Percentiles rank a stretch among this genome's conserved stretches.
Conservation (phyloP, 2,113 vertebrate species). For the Vombatus ursinus region DNA sequence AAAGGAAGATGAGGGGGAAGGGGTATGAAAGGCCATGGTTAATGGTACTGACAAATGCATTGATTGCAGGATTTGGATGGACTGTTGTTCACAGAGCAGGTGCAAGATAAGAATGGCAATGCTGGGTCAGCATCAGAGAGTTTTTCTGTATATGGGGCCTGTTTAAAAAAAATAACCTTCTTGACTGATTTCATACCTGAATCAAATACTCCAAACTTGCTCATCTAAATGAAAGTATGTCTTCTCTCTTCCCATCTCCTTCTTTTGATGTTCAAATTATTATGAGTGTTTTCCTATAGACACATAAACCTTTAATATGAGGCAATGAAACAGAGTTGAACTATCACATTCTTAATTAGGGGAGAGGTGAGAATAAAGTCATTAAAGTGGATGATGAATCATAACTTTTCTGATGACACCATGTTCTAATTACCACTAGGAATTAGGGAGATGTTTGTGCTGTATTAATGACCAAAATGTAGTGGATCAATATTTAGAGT, state of each 20-base stretch:
- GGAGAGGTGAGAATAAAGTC: slow-evolving; percentile 14
- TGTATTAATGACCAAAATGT: slow-evolving; percentile 58
- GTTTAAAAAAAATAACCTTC: slow-evolving; percentile 27
- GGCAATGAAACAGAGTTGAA: slow-evolving; percentile 24
- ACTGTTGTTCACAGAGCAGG: slow-evolving; percentile 17
- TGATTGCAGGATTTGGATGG: not conserved
- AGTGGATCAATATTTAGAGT: slow-evolving; percentile 28
- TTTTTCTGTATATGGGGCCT: not conserved
- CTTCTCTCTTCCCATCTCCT: not conserved
- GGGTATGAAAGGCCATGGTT: not conserved
- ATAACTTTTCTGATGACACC: slow-evolving; percentile 46
- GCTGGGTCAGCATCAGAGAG: not conserved
- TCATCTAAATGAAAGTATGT: not conserved
- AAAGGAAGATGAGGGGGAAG: slow-evolving; percentile 9
- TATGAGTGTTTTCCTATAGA: not conserved
- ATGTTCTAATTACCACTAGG: slow-evolving; percentile 39
- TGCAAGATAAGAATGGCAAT: not conserved
- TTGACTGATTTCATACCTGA: slow-evolving; percentile 1
- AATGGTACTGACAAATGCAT: not conserved
- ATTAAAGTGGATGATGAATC: slow-evolving; percentile 22
- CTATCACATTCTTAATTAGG: slow-evolving; percentile 21
- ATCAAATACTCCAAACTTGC: not conserved
- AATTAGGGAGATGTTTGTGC: slow-evolving; percentile 43
- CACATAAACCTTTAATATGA: not conserved
- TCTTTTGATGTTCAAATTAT: not conserved